Evolutionary conservation across 2,113 vertebrate genomes (phyloP), one percentile per base, ranked within the genome.

Genomic region (Lota lota): DNA sequence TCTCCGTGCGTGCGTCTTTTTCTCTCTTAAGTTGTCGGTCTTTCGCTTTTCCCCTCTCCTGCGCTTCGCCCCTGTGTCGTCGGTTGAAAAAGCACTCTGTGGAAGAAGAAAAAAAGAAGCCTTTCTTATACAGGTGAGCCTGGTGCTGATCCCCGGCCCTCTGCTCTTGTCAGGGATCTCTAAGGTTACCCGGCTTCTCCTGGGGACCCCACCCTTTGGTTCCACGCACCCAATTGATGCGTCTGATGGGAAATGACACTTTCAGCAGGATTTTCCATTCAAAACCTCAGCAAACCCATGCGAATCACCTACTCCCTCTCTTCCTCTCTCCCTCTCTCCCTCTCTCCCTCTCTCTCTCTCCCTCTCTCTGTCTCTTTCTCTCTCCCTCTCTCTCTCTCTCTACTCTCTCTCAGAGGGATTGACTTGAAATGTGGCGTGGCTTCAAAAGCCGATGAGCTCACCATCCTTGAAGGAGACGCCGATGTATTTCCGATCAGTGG

Each of bases 191-290:
- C 75, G 28, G 65, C 69, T 69, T 88, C 89, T 91, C 89, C 81
- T 36, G 84, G 82, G 86, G 80, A 85, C 73, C 69, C 69, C 40
- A 5, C 40, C 40, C 40, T 47, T 47, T 47, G 40, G 84, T 87
- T 85, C 88, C 88, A 85, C 89, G 83, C 88, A 84, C 88, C 83
- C 89, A 91, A 91, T 92, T 89, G 91, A 90, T 91, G 90, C 88
- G 87, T 91, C 73, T 56, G 79, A 85, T 83, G 84, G 87, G 87
- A 92, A 91, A 92, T 89, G 88, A 87, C 90, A 92, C 88, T 87
- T 91, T 90, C 88, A 88, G 89, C 91, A 87, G 89, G 91, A 91
- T 91, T 92, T 92, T 88, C 89, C 88, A 88, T 91, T 91, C 88
- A 87, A 91, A 92, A 91, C 90, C 91, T 90, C 87, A 85, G 85